Conservation (phyloP, 2,888 invertebrate species). For the Brachyptera putata region DNA sequence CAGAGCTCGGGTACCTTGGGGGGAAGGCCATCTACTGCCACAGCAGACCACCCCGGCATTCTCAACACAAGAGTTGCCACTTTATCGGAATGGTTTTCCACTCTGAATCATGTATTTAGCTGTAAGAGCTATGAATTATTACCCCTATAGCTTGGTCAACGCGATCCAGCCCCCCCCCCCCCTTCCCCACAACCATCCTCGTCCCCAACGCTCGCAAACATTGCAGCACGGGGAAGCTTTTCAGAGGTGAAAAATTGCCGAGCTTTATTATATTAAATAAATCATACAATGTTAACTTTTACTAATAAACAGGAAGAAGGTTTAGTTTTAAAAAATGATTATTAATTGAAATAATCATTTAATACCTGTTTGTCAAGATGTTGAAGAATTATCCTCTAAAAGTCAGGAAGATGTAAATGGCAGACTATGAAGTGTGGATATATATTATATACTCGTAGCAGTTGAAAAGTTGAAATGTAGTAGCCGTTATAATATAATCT, state of each 20-base stretch:
- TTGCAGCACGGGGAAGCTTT: not conserved
- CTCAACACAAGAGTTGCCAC: constrained; percentile 32
- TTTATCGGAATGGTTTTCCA: constrained; percentile 31
- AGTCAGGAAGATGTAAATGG: no score
- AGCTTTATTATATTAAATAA: not conserved
- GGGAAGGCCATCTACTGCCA: not conserved
- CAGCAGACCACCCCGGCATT: no score
- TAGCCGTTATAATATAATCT: no score
- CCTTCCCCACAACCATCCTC: not conserved
- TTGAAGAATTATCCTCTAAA: no score
- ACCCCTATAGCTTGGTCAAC: not conserved
- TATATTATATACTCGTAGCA: no score
- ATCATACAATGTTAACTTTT: no score
- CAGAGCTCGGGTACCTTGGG: no score
- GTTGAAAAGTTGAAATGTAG: no score
- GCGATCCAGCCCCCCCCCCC: not conserved
- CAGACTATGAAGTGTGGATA: no score
- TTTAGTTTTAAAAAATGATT: no score
- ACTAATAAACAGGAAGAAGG: not conserved
- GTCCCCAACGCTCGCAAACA: not conserved
- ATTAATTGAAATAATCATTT: no score
- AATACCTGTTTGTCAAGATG: no score
- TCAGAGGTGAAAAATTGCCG: not conserved
- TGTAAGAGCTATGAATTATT: constrained; percentile 29
- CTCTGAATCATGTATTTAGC: constrained; percentile 33